Evolutionary conservation across 1,140 invertebrate genomes (phyloP).

Genomic region (Cardiocondyla obscurior): DNA sequence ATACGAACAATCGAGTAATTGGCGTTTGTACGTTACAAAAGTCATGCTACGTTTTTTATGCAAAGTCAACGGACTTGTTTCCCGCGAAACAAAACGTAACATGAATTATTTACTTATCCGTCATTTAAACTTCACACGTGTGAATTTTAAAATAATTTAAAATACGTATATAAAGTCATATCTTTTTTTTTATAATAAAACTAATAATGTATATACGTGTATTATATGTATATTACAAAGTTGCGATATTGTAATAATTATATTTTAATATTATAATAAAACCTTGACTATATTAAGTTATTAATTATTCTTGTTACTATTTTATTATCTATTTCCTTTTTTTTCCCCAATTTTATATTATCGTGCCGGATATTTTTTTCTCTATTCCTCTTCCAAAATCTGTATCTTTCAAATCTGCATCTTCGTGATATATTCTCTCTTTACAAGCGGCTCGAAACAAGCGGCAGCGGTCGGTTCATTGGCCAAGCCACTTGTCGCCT

Average conservation of each 20-base stretch:
- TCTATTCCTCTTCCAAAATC: too few relatives aligned
- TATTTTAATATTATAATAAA: too few relatives aligned
- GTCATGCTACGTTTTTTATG: background rate
- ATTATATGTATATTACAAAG: too few relatives aligned
- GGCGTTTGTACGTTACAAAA: background rate
- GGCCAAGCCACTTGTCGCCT: constrained; percentile 81
- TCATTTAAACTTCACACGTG: too few relatives aligned
- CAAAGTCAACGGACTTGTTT: background rate
- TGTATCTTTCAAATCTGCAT: background rate
- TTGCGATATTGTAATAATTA: too few relatives aligned
- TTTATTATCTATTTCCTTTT: background rate
- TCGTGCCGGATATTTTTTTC: too few relatives aligned
- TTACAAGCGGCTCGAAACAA: constrained; percentile 52
- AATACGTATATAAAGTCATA: background rate
- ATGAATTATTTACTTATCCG: background rate
- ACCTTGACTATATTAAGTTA: background rate
- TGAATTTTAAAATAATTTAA: background rate
- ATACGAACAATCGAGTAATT: background rate
- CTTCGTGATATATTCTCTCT: background rate
- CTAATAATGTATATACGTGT: too few relatives aligned
- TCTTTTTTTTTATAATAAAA: background rate
- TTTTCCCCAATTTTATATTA: too few relatives aligned
- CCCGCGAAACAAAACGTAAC: background rate
- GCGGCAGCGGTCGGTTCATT: constrained; percentile 75
- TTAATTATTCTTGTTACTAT: background rate